Base-by-base conservation (phyloP, 35 echinoderm and acorn worm species). In the Patiria miniata region DNA sequence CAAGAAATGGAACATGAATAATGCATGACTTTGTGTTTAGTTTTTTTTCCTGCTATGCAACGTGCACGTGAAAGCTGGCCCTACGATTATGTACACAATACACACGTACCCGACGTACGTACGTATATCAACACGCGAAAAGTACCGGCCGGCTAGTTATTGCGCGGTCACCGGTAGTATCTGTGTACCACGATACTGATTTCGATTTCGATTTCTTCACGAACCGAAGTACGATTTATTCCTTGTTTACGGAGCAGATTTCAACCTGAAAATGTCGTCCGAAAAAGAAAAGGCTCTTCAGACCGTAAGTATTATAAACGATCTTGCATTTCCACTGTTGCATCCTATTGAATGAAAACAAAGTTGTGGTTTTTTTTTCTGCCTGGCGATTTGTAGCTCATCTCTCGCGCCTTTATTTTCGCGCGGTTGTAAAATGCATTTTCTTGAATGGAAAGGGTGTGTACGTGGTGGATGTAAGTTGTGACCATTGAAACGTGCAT, bases 321-420 rank as follows among this genome's bases (percentile, higher is more conserved):
- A 47, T 47, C 42, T 47, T 47, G 42, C 42, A 6, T 12, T 47
- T 28, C 29, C 19, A 73, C 65, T 30, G 34, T 73, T 30, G 26
- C 29, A 10, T 10, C 7, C 19, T 60, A 26, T n/a, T 5, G 28
- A 60, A 60, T 60, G 19, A 60, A 60, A 7, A 60, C 57, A 17
- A 60, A 26, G 7, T 21, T 0, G 9, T n/a, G 65, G 7, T 36
- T 28, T 12, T 73, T 73, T 73, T 32, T 73, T 0, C 9, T 10
- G 29, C 65, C 34, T 10, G 29, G 14, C 65, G 15, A 73, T 36
- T 10, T 1, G 19, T 73, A 14, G 65, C 10, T 34, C 34, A 28
- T 23, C 14, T 32, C 65, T 73, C 65, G 65, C 65, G 65, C 65
- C 65, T 32, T 73, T n/a, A 26, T 32, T 73, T 73, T 73, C 65